Evolutionary conservation across 2,797 vertebrate species (phyloP), one percentile per base, ranked within the genome.

Genomic region (Pteronotus mesoamericanus): DNA sequence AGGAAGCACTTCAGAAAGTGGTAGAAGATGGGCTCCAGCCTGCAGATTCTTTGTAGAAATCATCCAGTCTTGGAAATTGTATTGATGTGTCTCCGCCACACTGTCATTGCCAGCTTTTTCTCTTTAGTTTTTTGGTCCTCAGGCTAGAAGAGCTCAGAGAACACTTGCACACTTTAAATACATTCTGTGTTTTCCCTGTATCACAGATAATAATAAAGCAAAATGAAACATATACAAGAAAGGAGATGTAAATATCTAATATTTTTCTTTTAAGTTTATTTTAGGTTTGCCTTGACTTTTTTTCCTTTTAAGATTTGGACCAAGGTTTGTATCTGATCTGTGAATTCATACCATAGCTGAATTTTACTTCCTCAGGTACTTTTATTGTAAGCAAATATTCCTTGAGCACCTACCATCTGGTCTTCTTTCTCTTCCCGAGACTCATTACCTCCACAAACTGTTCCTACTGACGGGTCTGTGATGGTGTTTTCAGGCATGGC

Each of bases 1-100:
- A 80, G 75, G n/a, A 94, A 97, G 55, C 94, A 86, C 86, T 96
- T 94, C 88, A 83, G 82, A 89, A 96, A 71, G 95, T 94, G 82
- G 46, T 29, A 69, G 32, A 24, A 68, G 83, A 96, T 51, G 24
- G 61, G 55, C 61, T 18, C 86, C 95, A 94, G 96, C 66, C 84
- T 92, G 82, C 9, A 92, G 55, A 51, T 74, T 74, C 46, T 89
- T 82, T 92, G 78, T 66, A 72, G 53, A 92, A 90, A 44, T 37
- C 64, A 68, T 37, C 42, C 39, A 42, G 1, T 91, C 32, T 79
- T 72, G 46, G 42, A 57, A 59, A 42, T 46, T 48, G 32, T 87
- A 75, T 66, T 83, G 39, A 26, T 16, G 9, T 42, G 32, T 57
- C 34, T 93, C 48, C 8, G 93, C 68, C 19, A 68, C 34, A 39